Conservation (phyloP, 1,140 invertebrate species). For the Ostrea edulis region DNA sequence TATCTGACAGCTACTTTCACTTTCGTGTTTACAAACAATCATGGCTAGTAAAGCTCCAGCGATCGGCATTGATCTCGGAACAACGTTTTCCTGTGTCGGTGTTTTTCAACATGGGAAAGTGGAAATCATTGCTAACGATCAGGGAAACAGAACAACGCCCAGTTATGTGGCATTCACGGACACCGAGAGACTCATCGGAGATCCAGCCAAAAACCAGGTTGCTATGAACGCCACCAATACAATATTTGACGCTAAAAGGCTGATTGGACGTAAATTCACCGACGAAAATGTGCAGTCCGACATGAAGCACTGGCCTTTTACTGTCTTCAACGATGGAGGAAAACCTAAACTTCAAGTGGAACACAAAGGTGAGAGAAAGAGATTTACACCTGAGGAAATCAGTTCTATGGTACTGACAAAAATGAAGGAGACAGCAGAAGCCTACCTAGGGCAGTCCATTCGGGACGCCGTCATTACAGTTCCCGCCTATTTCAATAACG, state of each 20-base stretch:
- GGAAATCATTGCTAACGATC: constrained; percentile 98
- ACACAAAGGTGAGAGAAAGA: constrained; percentile 94
- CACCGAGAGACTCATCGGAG: constrained; percentile 96
- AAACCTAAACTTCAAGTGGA: constrained; percentile 91
- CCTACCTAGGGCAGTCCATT: constrained; percentile 87
- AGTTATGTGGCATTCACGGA: constrained; percentile 98
- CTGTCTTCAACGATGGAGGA: constrained; percentile 90
- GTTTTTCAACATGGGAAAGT: constrained; percentile 91
- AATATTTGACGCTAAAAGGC: constrained; percentile 86
- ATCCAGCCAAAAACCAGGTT: constrained; percentile 96
- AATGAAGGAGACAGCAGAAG: constrained; percentile 95
- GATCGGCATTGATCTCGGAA: constrained; percentile 79
- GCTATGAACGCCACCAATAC: constrained; percentile 93
- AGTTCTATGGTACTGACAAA: constrained; percentile 92
- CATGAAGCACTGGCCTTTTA: constrained; percentile 85
- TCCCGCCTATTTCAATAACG: constrained; percentile 80
- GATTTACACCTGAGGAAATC: constrained; percentile 94
- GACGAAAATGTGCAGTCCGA: constrained; percentile 86
- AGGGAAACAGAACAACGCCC: constrained; percentile 97
- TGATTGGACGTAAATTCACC: constrained; percentile 88
- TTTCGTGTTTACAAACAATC: constrained; percentile 4
- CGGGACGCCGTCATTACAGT: constrained; percentile 80
- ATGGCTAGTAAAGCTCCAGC: constrained; percentile 64
- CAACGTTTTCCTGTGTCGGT: constrained; percentile 81
- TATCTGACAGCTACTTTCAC: constrained; percentile 6